Conservation (phyloP, 2,113 vertebrate genomes). For the Archocentrus centrarchus region DNA sequence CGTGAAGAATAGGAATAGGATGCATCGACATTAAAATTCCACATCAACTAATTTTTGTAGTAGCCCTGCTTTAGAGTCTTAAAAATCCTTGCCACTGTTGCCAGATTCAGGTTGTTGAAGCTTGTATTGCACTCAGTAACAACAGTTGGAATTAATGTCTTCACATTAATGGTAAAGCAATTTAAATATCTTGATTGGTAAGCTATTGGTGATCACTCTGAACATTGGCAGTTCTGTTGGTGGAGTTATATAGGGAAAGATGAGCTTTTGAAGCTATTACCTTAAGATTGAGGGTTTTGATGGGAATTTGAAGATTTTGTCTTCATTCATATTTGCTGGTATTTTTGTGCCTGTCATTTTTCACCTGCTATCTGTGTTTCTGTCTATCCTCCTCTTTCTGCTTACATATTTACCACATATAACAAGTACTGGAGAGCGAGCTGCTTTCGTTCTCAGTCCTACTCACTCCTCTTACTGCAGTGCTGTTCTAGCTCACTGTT, state of each 20-base stretch:
- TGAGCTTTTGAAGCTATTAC: not conserved
- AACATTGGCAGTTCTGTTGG: not conserved
- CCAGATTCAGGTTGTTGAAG: not conserved
- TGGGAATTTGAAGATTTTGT: not conserved
- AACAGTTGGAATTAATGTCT: no score
- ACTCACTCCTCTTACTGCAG: slow-evolving; percentile 62
- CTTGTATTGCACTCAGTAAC: no score
- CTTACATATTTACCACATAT: slow-evolving; percentile 20
- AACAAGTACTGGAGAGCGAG: slow-evolving; percentile 25
- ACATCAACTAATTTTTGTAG: no score
- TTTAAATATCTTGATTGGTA: not conserved
- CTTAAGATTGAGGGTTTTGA: not conserved
- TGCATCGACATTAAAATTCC: no score
- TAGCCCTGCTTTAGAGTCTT: not conserved
- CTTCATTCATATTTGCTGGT: not conserved
- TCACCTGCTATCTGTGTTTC: not conserved
- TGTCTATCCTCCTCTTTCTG: not conserved
- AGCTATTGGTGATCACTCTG: not conserved
- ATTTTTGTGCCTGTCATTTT: not conserved
- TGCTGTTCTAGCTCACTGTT: slow-evolving; percentile 57
- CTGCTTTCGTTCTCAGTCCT: slow-evolving; percentile 44
- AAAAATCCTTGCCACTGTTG: not conserved
- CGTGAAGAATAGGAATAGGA: no score
- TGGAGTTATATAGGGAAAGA: not conserved
- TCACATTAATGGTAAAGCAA: not conserved